Conservation (phyloP, 2,797 vertebrate genomes). For the Falco columbarius region DNA sequence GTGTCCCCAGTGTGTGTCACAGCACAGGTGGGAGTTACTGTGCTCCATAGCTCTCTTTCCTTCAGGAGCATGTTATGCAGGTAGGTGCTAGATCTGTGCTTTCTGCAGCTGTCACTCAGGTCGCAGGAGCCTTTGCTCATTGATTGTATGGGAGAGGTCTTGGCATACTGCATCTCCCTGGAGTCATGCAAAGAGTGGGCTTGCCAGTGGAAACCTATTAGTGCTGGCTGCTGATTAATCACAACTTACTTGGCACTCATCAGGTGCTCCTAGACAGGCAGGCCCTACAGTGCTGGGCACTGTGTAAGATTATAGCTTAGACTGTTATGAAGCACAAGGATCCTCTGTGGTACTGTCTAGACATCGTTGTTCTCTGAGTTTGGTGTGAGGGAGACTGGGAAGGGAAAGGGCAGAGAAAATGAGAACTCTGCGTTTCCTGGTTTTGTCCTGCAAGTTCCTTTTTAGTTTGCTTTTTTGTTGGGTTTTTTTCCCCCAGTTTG, state of each 20-base stretch:
- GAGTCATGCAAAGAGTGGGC: neutral
- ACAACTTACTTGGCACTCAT: neutral
- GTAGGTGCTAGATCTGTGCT: neutral
- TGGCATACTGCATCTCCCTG: neutral
- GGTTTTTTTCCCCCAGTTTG: neutral
- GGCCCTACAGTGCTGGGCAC: neutral
- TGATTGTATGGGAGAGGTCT: neutral
- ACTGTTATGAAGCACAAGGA: accelerated
- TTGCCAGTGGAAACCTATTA: neutral
- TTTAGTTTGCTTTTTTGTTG: neutral
- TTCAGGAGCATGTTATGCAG: accelerated
- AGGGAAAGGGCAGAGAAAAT: neutral
- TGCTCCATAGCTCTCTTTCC: neutral
- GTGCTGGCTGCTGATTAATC: neutral
- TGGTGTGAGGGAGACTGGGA: neutral
- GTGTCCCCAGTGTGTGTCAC: neutral
- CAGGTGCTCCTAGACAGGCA: neutral
- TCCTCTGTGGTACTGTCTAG: neutral
- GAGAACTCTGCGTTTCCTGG: neutral
- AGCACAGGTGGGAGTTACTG: accelerated
- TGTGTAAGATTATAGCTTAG: neutral
- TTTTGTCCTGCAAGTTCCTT: neutral
- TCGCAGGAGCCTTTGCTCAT: neutral
- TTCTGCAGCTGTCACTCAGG: accelerated
- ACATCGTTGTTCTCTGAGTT: neutral